Conservation (phyloP, 2,113 vertebrate genomes). For the Lontra canadensis region DNA sequence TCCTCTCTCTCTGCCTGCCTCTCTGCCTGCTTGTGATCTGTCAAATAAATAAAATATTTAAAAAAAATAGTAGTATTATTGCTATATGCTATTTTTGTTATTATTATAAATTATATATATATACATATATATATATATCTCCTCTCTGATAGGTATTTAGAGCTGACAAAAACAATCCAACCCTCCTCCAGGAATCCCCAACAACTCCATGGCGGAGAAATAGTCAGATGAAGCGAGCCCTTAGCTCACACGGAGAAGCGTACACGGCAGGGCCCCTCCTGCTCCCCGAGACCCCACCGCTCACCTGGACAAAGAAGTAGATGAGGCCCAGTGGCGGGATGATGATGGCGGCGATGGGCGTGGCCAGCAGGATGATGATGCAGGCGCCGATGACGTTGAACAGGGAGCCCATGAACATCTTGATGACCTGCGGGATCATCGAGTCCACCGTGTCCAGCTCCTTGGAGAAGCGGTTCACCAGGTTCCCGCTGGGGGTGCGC, state of each 20-base stretch:
- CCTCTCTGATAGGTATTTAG: not conserved
- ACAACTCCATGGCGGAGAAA: rapidly evolving
- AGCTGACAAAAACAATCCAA: not conserved
- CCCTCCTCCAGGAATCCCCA: not conserved
- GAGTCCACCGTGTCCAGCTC: slow-evolving; percentile 97
- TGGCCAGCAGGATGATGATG: slow-evolving; percentile 92
- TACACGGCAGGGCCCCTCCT: rapidly evolving
- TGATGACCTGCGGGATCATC: slow-evolving; percentile 93
- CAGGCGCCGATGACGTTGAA: slow-evolving; percentile 93
- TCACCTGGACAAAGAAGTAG: slow-evolving; percentile 96
- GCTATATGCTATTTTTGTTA: not conserved
- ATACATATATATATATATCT: no score
- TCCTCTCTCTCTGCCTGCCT: no score
- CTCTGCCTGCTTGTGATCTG: no score
- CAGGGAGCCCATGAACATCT: slow-evolving; percentile 97
- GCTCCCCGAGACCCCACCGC: not conserved
- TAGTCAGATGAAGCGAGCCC: rapidly evolving
- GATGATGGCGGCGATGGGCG: slow-evolving; percentile 89
- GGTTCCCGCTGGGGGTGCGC: slow-evolving; percentile 95
- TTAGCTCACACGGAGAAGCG: rapidly evolving
- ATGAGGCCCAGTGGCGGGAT: slow-evolving; percentile 93
- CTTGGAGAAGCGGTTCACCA: slow-evolving; percentile 97
- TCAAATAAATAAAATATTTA: no score
- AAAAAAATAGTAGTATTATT: not conserved
- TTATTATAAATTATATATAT: no score